These are phyloP conservation scores for Caenorhabditis uteleia DNA, from an alignment of 2,888 invertebrate species.

Conservation along the genomic window DNA sequence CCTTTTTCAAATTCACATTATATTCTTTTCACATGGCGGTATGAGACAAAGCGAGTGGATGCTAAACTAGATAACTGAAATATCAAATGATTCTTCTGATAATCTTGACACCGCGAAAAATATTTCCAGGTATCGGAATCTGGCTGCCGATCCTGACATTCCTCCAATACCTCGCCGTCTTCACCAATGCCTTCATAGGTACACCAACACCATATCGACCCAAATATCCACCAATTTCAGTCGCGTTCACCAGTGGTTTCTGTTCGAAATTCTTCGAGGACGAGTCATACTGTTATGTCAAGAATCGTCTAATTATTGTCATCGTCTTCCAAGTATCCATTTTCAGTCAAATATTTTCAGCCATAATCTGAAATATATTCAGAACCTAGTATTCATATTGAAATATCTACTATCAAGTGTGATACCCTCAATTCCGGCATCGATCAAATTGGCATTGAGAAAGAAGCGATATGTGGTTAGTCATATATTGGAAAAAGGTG, in stretches of 20 bases:
- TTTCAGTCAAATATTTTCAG: not conserved
- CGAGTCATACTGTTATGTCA: conserved; percentile 35
- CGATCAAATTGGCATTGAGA: not conserved
- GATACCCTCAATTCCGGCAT: not conserved
- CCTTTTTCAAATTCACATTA: too few species aligned
- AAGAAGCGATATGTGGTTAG: conserved; percentile 10
- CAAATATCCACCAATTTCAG: conserved; percentile 18
- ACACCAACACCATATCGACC: not conserved
- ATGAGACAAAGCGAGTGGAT: too few species aligned
- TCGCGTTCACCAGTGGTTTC: conserved; percentile 65
- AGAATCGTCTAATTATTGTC: conserved; percentile 49
- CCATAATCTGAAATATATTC: too few species aligned
- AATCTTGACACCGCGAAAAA: too few species aligned
- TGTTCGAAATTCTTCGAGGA: conserved; percentile 53
- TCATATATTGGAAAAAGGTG: conserved; percentile 9
- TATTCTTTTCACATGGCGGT: too few species aligned
- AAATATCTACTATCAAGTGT: conserved; percentile 1
- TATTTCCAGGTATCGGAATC: conserved; percentile 70
- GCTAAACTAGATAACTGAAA: too few species aligned
- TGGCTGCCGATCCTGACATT: conserved; percentile 72
- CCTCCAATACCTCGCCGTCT: conserved; percentile 72
- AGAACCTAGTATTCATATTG: conserved; percentile 2
- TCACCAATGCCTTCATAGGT: conserved; percentile 72
- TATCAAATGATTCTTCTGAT: too few species aligned
- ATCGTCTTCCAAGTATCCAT: conserved; percentile 57